Evolutionary conservation across 2,797 vertebrate genomes (phyloP), one percentile per base, ranked within the genome.

Genomic region (Enteromius anoplus): DNA sequence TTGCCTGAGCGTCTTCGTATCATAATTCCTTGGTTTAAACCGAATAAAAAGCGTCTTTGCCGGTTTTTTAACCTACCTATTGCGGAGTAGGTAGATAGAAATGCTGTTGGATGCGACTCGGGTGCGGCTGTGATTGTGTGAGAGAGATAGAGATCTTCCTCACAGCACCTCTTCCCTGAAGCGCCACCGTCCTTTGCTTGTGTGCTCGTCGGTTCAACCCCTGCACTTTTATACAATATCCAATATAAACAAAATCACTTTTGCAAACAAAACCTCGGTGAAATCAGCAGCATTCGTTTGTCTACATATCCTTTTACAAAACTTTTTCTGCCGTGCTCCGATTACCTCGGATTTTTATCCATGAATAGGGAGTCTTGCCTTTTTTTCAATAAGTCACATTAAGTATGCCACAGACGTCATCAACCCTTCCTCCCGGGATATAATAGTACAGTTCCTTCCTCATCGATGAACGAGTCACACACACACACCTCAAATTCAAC

Each of bases 401-500:
- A 98, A 97, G 96, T 95, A 97, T 97, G 96, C 92, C 95, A 96
- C 94, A 96, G 96, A 99, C 97, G 98, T 99, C 97, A 99, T 96
- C 96, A 96, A 94, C 89, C 93, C 93, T 96, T 96, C 97, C 97
- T 99, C 96, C 96, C 96, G 97, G 97, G 98, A 96, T 97, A 96
- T 94, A 95, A 95, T 94, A 95, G 95, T 95, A 96, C 95, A 95
- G 95, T 96, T 96, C 93, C 95, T 96, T 96, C 96, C 95, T 96
- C 95, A 91, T 95, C 94, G 92, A 95, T 95, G 95, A 95, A 95
- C 94, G 95, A 94, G 95, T 96, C 95, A 94, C 92, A 95, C 75
- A 93, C 95, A 93, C 93, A 91, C 88, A 92, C 91, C 87, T 62
- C 84, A 90, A 85, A 91, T 90, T 84, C 88, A 94, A 95, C 93